These are phyloP conservation scores for Hucho hucho DNA, from an alignment of 2,113 vertebrate species.

Conservation along the genomic window DNA sequence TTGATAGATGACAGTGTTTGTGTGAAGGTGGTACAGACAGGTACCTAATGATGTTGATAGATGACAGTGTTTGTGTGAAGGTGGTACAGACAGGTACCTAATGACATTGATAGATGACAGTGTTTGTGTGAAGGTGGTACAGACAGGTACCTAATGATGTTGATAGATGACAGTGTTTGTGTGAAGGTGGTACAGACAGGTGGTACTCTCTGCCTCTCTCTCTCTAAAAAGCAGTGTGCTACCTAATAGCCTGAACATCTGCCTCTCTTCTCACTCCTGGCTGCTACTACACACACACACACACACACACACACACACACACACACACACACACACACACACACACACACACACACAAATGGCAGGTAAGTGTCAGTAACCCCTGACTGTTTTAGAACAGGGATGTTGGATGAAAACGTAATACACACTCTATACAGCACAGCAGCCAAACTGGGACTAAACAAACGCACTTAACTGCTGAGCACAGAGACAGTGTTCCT, in stretches of 20 bases:
- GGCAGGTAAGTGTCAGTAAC: constrained; percentile 18
- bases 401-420: constrained; percentile 18
- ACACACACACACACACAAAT: not conserved
- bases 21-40: no score
- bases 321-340: constrained; percentile 1
- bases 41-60: no score
- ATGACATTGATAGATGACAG: no score
- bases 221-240: constrained; percentile 8
- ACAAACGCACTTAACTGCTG: constrained; percentile 51
- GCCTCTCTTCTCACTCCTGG: constrained; percentile 8
- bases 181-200: not conserved
- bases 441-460: constrained; percentile 36
- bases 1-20: no score
- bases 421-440: constrained; percentile 18
- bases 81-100: no score
- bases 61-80: no score
- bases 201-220: no score
- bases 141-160: constrained; percentile 18
- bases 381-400: not conserved
- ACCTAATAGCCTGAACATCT: constrained; percentile 34
- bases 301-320: constrained; percentile 1
- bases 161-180: constrained; percentile 29
- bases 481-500: constrained; percentile 30
- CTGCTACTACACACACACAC: not conserved
- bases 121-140: not conserved